Percentiles rank a stretch among this genome's conserved stretches.
phyloP scores from a whole-genome alignment of 2,113 vertebrate genomes.

The Pogona vitticeps region DNA sequence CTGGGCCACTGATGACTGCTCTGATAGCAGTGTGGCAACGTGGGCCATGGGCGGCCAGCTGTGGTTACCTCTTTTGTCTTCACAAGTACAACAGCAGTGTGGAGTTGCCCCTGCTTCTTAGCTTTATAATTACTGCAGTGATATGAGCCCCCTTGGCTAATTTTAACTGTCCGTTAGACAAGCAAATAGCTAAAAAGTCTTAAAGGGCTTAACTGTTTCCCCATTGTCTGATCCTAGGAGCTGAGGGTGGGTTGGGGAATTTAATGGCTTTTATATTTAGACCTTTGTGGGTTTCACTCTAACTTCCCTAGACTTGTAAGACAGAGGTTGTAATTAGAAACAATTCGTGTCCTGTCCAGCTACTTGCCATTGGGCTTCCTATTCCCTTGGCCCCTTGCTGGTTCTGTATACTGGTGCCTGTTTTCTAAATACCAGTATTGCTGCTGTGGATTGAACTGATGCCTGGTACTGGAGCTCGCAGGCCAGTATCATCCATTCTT shows the following conservation, averaged over 20 bases:
- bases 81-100: neutral
- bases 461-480: no score
- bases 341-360: constrained; percentile 29
- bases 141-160: neutral
- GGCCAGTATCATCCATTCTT: neutral
- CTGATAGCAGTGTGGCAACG: neutral
- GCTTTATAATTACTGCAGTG: neutral
- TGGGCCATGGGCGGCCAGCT: neutral
- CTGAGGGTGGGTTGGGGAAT: neutral
- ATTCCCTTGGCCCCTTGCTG: neutral
- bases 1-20: neutral
- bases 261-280: constrained; percentile 12
- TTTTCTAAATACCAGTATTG: neutral
- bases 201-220: constrained; percentile 5
- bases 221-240: neutral
- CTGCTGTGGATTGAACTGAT: neutral
- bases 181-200: constrained; percentile 2
- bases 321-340: constrained; percentile 25
- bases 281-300: neutral
- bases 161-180: constrained; percentile 23
- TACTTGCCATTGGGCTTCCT: neutral
- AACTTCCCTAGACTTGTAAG: neutral
- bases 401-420: neutral
- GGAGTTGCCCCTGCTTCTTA: neutral
- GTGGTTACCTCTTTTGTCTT: constrained; percentile 1